phyloP scores from a whole-genome alignment of 2,888 invertebrate species.

The Hydrotaea diabolus region DNA sequence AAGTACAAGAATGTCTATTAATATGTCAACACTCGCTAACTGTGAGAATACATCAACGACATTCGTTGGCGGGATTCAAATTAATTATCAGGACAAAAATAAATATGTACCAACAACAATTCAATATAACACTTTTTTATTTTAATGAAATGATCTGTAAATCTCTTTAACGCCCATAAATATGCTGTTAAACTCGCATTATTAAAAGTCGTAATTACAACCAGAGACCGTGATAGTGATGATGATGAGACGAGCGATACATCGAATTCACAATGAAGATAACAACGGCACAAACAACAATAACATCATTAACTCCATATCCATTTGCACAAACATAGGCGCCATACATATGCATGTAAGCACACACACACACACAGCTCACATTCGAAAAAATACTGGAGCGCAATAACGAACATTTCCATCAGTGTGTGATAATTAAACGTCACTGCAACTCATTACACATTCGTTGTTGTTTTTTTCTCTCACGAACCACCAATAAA shows the following conservation, averaged over 20 bases:
- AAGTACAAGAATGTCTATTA: no score
- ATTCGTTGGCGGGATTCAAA: no score
- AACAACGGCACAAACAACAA: conserved; percentile 28
- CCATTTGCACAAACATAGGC: not conserved
- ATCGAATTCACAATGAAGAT: conserved; percentile 46
- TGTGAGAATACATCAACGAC: no score
- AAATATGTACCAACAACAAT: no score
- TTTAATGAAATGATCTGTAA: conserved; percentile 2
- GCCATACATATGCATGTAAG: not conserved
- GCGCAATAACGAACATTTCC: conserved; percentile 1
- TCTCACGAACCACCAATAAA: conserved; percentile 53
- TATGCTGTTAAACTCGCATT: conserved; percentile 37
- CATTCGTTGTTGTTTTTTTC: not conserved
- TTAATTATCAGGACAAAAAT: no score
- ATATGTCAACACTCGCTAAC: no score
- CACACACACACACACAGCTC: not conserved
- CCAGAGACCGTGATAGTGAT: no score
- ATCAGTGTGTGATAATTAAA: conserved; percentile 62
- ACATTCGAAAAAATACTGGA: not conserved
- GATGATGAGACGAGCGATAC: not conserved
- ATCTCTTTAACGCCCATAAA: conserved; percentile 28
- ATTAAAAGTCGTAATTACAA: conserved; percentile 51
- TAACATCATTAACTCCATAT: conserved; percentile 42
- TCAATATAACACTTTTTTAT: no score
- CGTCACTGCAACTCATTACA: conserved; percentile 59